Percentiles rank a stretch among this genome's conserved stretches.
phyloP scores from a whole-genome alignment of 2,113 vertebrate genomes.

The Coregonus clupeaformis region DNA sequence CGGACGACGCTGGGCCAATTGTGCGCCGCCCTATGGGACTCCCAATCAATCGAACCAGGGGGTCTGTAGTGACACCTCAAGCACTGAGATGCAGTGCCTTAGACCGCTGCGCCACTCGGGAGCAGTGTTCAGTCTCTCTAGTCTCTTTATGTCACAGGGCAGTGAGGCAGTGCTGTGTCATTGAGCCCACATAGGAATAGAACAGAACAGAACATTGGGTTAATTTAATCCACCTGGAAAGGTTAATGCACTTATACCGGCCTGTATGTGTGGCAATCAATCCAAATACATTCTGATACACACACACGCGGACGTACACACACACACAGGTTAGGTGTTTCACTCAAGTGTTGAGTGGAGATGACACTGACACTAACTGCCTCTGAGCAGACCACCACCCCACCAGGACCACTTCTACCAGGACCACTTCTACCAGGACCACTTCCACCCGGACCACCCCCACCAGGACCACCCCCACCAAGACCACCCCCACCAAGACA shows the following conservation, averaged over 20 bases:
- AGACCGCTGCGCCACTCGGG: too few species aligned
- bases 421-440: background rate
- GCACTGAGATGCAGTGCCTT: too few species aligned
- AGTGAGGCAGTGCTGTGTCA: conserved; percentile 9
- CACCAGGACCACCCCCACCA: background rate
- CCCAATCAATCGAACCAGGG: too few species aligned
- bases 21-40: too few species aligned
- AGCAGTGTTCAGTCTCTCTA: too few species aligned
- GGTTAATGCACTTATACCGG: conserved; percentile 32
- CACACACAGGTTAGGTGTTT: too few species aligned
- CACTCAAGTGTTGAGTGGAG: conserved; percentile 9
- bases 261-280: conserved; percentile 10
- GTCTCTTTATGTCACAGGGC: conserved; percentile 16
- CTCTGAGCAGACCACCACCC: conserved; percentile 9
- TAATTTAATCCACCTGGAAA: conserved; percentile 12
- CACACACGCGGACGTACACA: too few species aligned
- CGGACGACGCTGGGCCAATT: too few species aligned
- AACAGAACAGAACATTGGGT: conserved; percentile 51
- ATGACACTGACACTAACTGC: conserved; percentile 16
- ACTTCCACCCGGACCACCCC: accelerated
- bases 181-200: conserved; percentile 30
- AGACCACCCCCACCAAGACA: background rate
- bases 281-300: background rate
- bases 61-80: too few species aligned
- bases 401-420: too few species aligned